Evolutionary conservation across 2,888 invertebrate species (phyloP), one percentile per base, ranked within the genome.

Genomic region (Eudasyphora cyanicolor): DNA sequence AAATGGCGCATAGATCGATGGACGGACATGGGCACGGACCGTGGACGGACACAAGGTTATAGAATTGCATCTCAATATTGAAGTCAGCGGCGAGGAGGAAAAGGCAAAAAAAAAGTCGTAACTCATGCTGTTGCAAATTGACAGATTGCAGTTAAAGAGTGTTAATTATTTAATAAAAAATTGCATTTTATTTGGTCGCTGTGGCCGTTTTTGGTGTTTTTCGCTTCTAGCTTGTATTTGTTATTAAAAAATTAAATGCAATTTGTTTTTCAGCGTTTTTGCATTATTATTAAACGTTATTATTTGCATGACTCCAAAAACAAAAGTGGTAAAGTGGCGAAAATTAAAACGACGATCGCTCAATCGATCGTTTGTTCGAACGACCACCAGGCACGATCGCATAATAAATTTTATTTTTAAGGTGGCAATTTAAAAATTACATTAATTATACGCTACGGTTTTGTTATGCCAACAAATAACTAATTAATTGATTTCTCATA

Each of bases 121-220:
- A 38, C 81, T 78, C 78, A 79, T 60, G 84, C 81, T 84, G 80
- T 79, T 71, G 71, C 84, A 89, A 89, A 89, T 88, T 89, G 88
- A 88, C 89, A 89, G 87, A 82, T 82, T 79, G 79, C 82, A 78
- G 87, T 88, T 87, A 88, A 89, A 82, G 77, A 89, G 89, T 89
- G 89, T 89, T 90, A 89, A 89, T 89, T 89, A 90, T 83, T 83
- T 85, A 81, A 82, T 82, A 82, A 85, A 76, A 76, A 85, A 89
- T 84, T 81, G 67, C 62, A 88, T 88, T 88, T 88, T 89, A 86
- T 88, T 87, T 86, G 86, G 76, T 81, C 74, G 78, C 79, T 71
- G 64, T n/a, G 60, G 76, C 73, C 24, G 32, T 57, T 62, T 17
- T 17, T 7, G 32, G 54, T 73, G 27, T 27, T 45, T 45, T 24